phyloP scores from a whole-genome alignment of 2,797 vertebrate species.

The Cuniculus paca region DNA sequence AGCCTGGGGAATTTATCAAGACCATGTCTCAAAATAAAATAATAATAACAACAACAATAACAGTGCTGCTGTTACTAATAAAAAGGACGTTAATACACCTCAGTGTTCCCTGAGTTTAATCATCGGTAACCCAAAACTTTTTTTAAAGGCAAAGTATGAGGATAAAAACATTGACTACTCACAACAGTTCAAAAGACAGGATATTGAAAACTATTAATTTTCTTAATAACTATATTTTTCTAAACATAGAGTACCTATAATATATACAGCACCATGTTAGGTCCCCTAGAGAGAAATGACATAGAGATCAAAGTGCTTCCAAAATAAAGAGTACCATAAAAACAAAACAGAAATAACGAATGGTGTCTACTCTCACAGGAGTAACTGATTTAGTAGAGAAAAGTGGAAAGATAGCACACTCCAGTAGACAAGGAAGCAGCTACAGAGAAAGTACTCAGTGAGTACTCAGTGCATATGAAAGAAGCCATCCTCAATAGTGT shows the following conservation, averaged over 20 bases:
- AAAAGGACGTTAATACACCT: neutral
- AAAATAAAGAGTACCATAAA: too few species aligned
- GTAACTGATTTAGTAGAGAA: neutral
- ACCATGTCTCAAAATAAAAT: neutral
- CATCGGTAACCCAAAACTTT: neutral
- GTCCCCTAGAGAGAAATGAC: neutral
- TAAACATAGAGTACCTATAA: neutral
- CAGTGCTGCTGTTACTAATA: neutral
- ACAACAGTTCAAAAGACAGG: neutral
- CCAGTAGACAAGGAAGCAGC: neutral
- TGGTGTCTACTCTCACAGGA: neutral
- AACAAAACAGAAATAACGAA: neutral
- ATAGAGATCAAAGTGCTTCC: neutral
- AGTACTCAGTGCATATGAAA: neutral
- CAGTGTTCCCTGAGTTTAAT: neutral
- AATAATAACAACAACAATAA: neutral
- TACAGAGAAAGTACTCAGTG: neutral
- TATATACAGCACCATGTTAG: too few species aligned
- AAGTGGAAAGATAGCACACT: neutral
- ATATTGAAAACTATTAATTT: conserved; percentile 17
- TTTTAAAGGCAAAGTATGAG: neutral
- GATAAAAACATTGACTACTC: neutral
- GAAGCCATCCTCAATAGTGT: neutral
- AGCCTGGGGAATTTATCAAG: neutral
- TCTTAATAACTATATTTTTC: neutral